phyloP scores from a whole-genome alignment of 2,888 invertebrate species.

The Platycnemis pennipes region DNA sequence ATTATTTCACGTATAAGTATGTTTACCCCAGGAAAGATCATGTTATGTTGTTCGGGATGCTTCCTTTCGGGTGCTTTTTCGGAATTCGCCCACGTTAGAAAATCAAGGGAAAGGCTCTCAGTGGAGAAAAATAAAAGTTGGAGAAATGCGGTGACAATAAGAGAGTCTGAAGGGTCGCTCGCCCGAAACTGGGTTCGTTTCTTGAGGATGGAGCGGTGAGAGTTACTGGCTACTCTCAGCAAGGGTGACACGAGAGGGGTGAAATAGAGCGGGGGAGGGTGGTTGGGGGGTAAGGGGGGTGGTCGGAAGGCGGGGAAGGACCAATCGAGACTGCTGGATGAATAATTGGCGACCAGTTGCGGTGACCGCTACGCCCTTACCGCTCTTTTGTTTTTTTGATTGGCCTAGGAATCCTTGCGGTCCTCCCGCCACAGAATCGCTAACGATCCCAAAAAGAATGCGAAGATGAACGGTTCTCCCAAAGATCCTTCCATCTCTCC shows the following conservation, averaged over 20 bases:
- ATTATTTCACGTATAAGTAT: no score
- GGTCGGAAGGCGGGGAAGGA: neutral
- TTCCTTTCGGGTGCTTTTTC: neutral
- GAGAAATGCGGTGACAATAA: neutral
- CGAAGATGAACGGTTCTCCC: neutral
- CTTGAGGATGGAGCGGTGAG: neutral
- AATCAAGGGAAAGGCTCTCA: neutral
- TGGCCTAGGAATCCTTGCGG: neutral
- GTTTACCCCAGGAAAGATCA: no score
- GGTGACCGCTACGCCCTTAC: neutral
- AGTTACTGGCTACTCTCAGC: neutral
- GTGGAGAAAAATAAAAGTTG: neutral
- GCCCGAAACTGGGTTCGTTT: neutral
- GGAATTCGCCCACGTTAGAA: neutral
- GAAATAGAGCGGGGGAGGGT: neutral
- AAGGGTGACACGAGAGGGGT: neutral
- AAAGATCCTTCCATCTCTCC: neutral
- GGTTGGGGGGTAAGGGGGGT: neutral
- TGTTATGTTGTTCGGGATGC: neutral
- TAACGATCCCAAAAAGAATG: constrained; percentile 43
- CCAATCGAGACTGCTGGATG: constrained; percentile 14
- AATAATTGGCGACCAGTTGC: constrained; percentile 47
- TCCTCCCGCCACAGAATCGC: constrained; percentile 30
- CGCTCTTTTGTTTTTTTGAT: neutral
- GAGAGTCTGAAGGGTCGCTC: neutral